Percentiles rank a stretch among this genome's conserved stretches.
Conservation (phyloP, 2,888 invertebrate species). For the Drosophila meridionalis region DNA sequence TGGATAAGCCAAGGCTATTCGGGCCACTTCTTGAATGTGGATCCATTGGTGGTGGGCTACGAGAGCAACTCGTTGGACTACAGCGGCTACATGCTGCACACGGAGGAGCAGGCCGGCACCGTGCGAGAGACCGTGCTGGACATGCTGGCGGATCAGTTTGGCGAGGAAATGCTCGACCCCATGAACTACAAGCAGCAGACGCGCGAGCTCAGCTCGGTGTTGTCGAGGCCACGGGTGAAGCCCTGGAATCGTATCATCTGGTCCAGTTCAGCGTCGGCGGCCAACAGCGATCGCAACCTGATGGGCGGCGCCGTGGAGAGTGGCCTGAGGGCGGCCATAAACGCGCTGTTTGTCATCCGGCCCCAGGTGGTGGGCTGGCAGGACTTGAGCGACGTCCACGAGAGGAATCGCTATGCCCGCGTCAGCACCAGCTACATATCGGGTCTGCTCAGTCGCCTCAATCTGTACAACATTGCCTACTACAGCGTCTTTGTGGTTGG, state of each 20-base stretch:
- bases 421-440: constrained; percentile 35
- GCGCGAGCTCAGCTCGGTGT: constrained; percentile 58
- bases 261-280: constrained; percentile 81
- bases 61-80: constrained; percentile 62
- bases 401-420: constrained; percentile 40
- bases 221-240: constrained; percentile 67
- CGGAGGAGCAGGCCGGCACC: constrained; percentile 46
- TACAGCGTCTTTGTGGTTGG: constrained; percentile 72
- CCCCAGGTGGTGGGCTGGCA: constrained; percentile 83
- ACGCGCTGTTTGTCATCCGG: constrained; percentile 77
- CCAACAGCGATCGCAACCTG: constrained; percentile 81
- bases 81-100: constrained; percentile 77
- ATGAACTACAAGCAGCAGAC: constrained; percentile 63
- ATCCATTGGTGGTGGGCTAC: constrained; percentile 75
- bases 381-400: constrained; percentile 79
- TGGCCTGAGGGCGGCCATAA: constrained; percentile 82
- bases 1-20: constrained; percentile 80
- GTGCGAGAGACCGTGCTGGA: constrained; percentile 62
- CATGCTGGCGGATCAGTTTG: constrained; percentile 69
- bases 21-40: constrained; percentile 67
- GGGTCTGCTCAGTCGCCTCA: constrained; percentile 73
- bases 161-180: constrained; percentile 77
- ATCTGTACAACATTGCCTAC: constrained; percentile 81
- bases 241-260: constrained; percentile 83
- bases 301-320: constrained; percentile 84